Conservation (phyloP, 2,113 vertebrate species). For the Xyrauchen texanus region DNA sequence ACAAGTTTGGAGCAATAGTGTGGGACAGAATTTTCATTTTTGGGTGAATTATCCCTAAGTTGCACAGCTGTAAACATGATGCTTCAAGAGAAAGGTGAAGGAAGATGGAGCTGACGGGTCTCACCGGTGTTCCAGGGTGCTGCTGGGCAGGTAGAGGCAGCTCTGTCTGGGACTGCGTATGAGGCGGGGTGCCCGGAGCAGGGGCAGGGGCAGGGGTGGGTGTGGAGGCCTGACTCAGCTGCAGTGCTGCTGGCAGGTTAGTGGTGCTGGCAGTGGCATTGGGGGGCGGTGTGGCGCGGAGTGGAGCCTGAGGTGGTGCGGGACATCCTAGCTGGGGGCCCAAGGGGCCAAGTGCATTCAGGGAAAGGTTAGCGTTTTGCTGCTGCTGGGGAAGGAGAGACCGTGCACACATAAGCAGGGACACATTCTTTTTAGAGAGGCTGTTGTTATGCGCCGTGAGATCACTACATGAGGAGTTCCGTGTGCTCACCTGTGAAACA, state of each 20-base stretch:
- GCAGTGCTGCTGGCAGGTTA: constrained; percentile 62
- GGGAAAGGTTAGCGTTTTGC: constrained; percentile 85
- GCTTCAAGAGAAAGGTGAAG: not conserved
- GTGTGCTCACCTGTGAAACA: constrained; percentile 80
- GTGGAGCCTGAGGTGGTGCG: constrained; percentile 83
- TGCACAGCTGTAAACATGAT: not conserved
- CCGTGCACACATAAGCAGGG: constrained; percentile 37
- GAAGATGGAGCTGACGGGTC: constrained; percentile 54
- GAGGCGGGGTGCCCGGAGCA: constrained; percentile 80
- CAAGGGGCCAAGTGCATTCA: constrained; percentile 87
- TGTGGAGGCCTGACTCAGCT: constrained; percentile 85
- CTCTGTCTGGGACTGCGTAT: constrained; percentile 74
- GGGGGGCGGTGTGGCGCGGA: constrained; percentile 81
- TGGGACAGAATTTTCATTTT: too few species aligned
- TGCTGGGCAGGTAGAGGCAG: constrained; percentile 82
- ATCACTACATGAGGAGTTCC: not conserved
- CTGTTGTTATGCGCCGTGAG: not conserved
- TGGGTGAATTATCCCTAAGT: not conserved
- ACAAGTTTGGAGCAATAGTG: too few species aligned
- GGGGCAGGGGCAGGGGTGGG: constrained; percentile 81
- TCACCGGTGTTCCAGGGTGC: constrained; percentile 92
- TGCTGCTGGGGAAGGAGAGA: constrained; percentile 57
- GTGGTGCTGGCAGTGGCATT: constrained; percentile 68
- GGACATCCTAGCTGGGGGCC: constrained; percentile 82
- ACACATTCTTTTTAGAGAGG: constrained; percentile 29